phyloP scores from a whole-genome alignment of 2,113 vertebrate species.

The Neolamprologus modestus region DNA sequence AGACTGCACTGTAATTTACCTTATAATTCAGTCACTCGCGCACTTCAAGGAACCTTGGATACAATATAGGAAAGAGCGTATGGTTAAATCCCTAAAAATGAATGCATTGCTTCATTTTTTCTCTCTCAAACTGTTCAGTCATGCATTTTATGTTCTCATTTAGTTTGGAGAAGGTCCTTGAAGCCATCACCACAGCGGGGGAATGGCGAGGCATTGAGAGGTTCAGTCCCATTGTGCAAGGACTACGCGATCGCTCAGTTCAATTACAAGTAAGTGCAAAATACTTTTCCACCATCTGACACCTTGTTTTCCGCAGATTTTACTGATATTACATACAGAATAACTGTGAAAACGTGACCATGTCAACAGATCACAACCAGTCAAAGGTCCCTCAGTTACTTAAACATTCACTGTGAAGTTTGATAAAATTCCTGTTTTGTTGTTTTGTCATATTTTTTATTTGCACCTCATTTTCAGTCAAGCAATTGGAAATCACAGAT shows the following conservation, averaged over 20 bases:
- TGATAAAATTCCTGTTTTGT: not conserved
- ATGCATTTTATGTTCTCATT: constrained; percentile 34
- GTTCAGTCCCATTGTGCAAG: constrained; percentile 88
- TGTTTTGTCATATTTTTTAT: not conserved
- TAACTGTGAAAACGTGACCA: not conserved
- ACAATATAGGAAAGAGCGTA: not conserved
- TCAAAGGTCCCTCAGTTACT: not conserved
- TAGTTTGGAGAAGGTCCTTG: constrained; percentile 95
- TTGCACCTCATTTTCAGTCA: not conserved
- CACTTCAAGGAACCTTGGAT: not conserved
- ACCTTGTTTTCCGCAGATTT: not conserved
- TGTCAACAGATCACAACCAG: not conserved
- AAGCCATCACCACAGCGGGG: constrained; percentile 86
- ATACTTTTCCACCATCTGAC: not conserved
- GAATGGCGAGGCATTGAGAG: constrained; percentile 81
- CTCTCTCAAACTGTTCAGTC: not conserved
- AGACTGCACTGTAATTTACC: not conserved
- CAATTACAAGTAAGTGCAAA: constrained; percentile 84
- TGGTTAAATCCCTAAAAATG: not conserved
- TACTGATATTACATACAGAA: not conserved
- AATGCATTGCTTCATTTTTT: not conserved
- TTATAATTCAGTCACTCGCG: not conserved
- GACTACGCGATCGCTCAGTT: constrained; percentile 84
- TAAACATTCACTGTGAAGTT: not conserved
- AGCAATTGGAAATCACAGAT: not conserved